Base-by-base conservation (phyloP, 2,888 invertebrate species). In the Philereme transversata region DNA sequence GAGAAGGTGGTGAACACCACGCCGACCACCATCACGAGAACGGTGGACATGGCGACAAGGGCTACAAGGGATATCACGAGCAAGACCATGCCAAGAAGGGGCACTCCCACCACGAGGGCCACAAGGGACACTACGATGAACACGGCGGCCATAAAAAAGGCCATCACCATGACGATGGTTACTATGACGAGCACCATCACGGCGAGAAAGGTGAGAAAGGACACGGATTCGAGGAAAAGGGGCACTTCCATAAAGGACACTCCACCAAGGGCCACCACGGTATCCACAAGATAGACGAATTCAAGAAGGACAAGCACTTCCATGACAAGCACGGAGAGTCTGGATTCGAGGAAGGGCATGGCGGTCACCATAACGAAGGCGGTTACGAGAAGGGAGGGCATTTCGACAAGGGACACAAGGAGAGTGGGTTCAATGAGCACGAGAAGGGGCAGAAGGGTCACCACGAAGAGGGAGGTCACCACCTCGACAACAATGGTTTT, bases 271-370 rank as follows among this genome's bases (percentile, higher is more conserved):
- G 97, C 56, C 96, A 96, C 73, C 97, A 97, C 78, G 95, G 97
- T 71, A 93, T 97, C 4, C 96, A 97, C 88, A 97, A 97, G 82
- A 81, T 96, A 82, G 96, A 97, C 83, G 97, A 97, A 84, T 96
- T 94, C 87, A 96, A 97, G 81, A 97, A 97, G 82, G 95, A 97
- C 76, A 97, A 97, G 75, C 96, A 97, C 81, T 97, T 96, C 94
- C 97, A 95, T 81, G 97, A 97, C 74, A 97, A 97, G 80, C 95
- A 96, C 75, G 96, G 97, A 70, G 96, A 96, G 70, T 95, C 95
- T 58, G 97, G 96, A 2, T 96, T 96, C 71, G 96, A 97, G 83
- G 96, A 96, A 79, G 95, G 96, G 67, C 95, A 97, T 77, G 97
- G 96, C 53, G 95, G 94, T 46, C 94, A 95, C 82, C 95, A 96